phyloP scores from a whole-genome alignment of 35 echinoderm and acorn worm species.

The Diadema setosum region DNA sequence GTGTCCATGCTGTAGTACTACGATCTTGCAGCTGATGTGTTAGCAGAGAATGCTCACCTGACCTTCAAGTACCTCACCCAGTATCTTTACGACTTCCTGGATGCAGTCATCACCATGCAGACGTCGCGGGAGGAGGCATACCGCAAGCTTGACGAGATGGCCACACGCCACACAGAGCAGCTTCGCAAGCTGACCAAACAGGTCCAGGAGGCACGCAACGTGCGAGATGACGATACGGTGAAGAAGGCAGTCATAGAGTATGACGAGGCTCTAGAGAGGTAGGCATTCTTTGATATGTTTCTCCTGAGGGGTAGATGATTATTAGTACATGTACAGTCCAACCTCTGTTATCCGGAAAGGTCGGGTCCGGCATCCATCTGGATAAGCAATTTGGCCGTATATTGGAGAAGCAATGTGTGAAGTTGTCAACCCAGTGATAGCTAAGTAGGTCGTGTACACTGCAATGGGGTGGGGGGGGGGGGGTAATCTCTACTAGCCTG shows the following conservation, averaged over 20 bases:
- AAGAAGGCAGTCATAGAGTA: conserved; percentile 98
- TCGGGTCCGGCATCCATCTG: not conserved
- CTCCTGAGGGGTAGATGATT: no score
- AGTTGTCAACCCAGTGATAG: not conserved
- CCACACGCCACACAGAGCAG: conserved; percentile 90
- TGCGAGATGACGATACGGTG: conserved; percentile 83
- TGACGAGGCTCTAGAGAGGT: conserved; percentile 96
- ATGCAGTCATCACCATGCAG: conserved; percentile 97
- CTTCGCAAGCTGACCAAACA: conserved; percentile 94
- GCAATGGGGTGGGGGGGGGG: not conserved
- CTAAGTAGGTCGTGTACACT: not conserved
- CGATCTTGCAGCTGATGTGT: conserved; percentile 90
- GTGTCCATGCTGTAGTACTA: conserved; percentile 70
- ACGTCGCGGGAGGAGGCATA: conserved; percentile 94
- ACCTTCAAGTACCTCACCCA: conserved; percentile 95
- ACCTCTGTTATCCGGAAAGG: no score
- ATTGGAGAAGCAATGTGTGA: not conserved
- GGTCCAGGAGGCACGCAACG: conserved; percentile 85
- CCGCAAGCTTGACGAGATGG: conserved; percentile 91
- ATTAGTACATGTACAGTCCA: no score
- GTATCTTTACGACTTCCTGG: conserved; percentile 95
- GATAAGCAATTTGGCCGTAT: not conserved
- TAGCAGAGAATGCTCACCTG: conserved; percentile 97
- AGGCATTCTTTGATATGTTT: not conserved
- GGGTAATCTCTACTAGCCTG: no score